phyloP scores from a whole-genome alignment of 2,888 invertebrate species.

The Drosophila neotestacea region DNA sequence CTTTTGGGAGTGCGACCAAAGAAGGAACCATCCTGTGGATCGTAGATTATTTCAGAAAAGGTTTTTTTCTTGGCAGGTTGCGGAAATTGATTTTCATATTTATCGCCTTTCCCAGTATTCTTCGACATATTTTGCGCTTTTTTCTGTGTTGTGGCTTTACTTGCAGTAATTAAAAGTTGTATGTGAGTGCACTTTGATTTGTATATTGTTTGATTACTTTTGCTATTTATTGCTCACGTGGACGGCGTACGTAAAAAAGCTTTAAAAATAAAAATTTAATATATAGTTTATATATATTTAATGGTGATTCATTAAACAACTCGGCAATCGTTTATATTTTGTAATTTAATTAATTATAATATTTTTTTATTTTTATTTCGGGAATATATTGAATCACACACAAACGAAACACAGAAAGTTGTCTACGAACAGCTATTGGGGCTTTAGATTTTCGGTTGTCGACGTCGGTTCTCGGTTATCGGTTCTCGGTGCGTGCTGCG shows the following conservation, averaged over 20 bases:
- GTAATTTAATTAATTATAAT: not conserved
- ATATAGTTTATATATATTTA: conserved; percentile 19
- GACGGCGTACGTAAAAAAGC: conserved; percentile 41
- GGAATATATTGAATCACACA: conserved; percentile 35
- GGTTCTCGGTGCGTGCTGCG: conserved; percentile 38
- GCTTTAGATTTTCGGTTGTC: not conserved
- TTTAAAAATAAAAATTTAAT: conserved; percentile 11
- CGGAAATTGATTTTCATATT: conserved; percentile 79
- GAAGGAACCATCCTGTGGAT: conserved; percentile 78
- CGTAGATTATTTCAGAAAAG: conserved; percentile 76
- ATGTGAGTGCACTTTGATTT: conserved; percentile 11
- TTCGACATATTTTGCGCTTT: conserved; percentile 75
- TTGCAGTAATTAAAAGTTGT: conserved; percentile 2
- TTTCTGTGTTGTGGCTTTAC: conserved; percentile 5
- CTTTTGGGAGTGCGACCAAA: conserved; percentile 82
- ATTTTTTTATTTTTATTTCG: not conserved
- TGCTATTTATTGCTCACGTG: conserved; percentile 62
- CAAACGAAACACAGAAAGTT: conserved; percentile 33
- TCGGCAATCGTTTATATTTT: not conserved
- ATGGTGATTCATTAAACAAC: not conserved
- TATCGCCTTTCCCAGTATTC: conserved; percentile 74
- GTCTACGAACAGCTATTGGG: not conserved
- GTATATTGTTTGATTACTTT: conserved; percentile 30
- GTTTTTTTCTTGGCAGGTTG: conserved; percentile 77
- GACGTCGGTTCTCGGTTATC: conserved; percentile 3